Evolutionary conservation across 2,888 invertebrate species (phyloP).

Genomic region (Lobophora halterata): DNA sequence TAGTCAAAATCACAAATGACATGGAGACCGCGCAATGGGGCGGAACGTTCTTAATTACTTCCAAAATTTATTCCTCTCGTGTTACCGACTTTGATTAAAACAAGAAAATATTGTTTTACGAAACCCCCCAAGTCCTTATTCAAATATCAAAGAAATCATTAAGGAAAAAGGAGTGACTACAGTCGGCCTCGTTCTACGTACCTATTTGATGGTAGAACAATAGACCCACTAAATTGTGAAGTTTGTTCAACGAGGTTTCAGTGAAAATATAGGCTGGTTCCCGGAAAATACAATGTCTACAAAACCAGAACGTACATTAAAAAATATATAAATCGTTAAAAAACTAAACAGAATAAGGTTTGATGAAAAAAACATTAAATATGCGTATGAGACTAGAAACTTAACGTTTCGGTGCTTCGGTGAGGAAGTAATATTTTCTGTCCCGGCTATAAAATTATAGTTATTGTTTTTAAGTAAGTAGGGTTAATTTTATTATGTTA

Average conservation of each 20-base stretch:
- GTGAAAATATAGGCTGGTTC: no score
- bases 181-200: conserved; percentile 30
- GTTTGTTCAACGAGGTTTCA: conserved; percentile 5
- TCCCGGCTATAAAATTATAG: no score
- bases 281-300: no score
- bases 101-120: conserved; percentile 36
- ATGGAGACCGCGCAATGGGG: conserved; percentile 18
- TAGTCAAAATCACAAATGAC: conserved; percentile 11
- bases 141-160: conserved; percentile 50
- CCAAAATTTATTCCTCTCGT: conserved; percentile 32
- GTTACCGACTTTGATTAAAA: conserved; percentile 35
- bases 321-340: no score
- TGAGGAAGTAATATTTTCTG: no score
- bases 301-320: no score
- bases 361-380: no score
- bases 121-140: conserved; percentile 37
- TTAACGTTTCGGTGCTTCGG: no score
- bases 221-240: conserved; percentile 11
- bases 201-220: conserved; percentile 34
- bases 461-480: no score
- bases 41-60: conserved; percentile 29
- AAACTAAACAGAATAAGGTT: no score
- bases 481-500: no score
- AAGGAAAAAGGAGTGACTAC: conserved; percentile 35
- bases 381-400: no score